Evolutionary conservation across 2,888 invertebrate species (phyloP), one percentile per base, ranked within the genome.

Genomic region (Hymenopus coronatus): DNA sequence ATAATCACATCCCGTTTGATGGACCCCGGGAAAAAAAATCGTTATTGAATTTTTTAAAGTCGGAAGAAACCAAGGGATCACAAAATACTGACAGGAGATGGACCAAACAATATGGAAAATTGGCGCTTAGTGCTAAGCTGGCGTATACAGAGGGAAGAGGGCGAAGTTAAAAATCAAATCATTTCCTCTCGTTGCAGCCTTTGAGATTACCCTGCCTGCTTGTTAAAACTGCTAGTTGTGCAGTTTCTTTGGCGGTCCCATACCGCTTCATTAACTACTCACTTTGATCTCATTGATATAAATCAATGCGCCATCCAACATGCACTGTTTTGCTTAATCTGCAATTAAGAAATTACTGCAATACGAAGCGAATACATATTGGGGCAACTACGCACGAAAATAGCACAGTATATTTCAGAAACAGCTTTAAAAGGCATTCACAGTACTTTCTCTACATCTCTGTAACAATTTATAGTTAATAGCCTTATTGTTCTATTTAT

Each of bases 41-140:
- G 88, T 88, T 89, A 89, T 86, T 88, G 86, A 89, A 89, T 89
- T 89, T 89, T 86, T 89, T 89, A 89, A 89, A 89, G 83, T 89
- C 86, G 86, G 88, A 82, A 28, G 82, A 86, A 88, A 85, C 46
- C 30, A 86, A 86, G 86, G 86, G 86, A 82, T 20, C 8, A 87
- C 40, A 84, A 84, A 84, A 30, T 27, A 84, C 84, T 33, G 87
- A 84, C 84, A 84, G 87, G 14, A n/a, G 28, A 87, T 82, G 28
- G 82, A 33, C 82, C 30, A 84, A 70, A 82, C 88, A 88, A 85
- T 40, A 84, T 8, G 84, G 88, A 84, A 88, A 88, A 88, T 88
- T 88, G 82, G 84, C 85, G 88, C 82, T 88, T 88, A 88, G 25
- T 8, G 84, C n/a, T 70, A 30, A 33, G n/a, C 15, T n/a, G 6